A percentile compares a stretch with the other conserved stretches of the same genome.
Evolutionary conservation across 1,140 invertebrate species (phyloP).

Genomic region (Brachionus asplanchnoidis): DNA sequence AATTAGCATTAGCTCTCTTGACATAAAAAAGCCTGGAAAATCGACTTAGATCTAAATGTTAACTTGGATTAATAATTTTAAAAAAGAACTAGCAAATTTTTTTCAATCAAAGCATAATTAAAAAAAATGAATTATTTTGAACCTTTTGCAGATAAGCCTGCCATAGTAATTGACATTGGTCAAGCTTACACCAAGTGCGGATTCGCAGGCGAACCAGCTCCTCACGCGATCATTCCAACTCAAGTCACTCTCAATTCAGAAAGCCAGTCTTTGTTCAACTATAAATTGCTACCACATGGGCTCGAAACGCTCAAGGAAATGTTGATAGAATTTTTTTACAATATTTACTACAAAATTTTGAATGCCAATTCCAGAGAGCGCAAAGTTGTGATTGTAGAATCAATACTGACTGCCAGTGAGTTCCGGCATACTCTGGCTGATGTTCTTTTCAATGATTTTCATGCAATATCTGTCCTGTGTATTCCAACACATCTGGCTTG

Average conservation of each 20-base stretch:
- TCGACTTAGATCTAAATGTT: background rate
- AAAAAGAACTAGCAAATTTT: background rate
- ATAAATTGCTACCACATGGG: background rate
- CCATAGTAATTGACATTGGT: slow-evolving; percentile 83
- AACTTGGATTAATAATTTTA: background rate
- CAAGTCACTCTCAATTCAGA: background rate
- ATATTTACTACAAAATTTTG: slow-evolving; percentile 37
- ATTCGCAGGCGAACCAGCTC: slow-evolving; percentile 77
- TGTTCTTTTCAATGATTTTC: slow-evolving; percentile 84
- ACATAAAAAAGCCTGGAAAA: no score
- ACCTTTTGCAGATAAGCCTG: slow-evolving; percentile 67
- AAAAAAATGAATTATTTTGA: slow-evolving; percentile 30
- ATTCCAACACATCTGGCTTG: slow-evolving; percentile 74
- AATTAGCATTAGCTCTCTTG: no score
- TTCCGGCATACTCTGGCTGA: slow-evolving; percentile 80
- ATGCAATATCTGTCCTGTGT: slow-evolving; percentile 70
- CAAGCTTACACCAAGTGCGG: slow-evolving; percentile 91
- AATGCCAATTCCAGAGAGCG: slow-evolving; percentile 80
- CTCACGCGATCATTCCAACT: slow-evolving; percentile 77
- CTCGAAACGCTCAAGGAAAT: background rate
- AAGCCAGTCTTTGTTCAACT: background rate
- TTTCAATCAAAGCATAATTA: background rate
- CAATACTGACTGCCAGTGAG: slow-evolving; percentile 71
- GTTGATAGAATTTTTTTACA: background rate
- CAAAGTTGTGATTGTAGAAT: slow-evolving; percentile 82